Evolutionary conservation across 2,888 invertebrate species (phyloP), one percentile per base, ranked within the genome.

Genomic region (Malachius bipustulatus): DNA sequence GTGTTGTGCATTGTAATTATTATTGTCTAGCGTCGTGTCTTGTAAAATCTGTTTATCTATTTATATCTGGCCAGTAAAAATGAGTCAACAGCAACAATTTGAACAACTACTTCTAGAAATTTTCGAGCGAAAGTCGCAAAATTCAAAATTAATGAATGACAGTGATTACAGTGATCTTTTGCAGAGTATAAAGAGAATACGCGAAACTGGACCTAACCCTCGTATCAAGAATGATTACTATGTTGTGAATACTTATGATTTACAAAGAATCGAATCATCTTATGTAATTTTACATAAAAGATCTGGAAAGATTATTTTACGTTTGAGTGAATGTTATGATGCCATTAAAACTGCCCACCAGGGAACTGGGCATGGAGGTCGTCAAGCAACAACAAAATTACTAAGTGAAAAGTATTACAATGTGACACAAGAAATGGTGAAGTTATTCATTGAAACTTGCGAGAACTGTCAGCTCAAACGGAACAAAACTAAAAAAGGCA

Each of bases 261-360:
- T 19, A 19, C 24, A 19, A n/a, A 19, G 24, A 19, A 19, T 19
- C 24, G 24, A 19, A 19, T 19, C 24, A 19, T 19, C 24, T 19
- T 19, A 19, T 19, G 24, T 19, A 19, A n/a, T 19, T n/a, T 6
- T 19, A 19, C 24, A 19, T 19, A 19, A 19, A 19, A 19, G 6
- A 19, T 19, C 24, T 19, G 24, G 24, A 19, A 19, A 19, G 24
- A n/a, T 19, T 19, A 19, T 19, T 19, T 19, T 19, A 19, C 24
- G 24, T 19, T 19, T 6, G 24, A 19, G 24, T 6, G 24, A 19
- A 19, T 19, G 24, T 19, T 19, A n/a, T 19, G 24, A 19, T 19
- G 24, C 24, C 24, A 19, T 19, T 19, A n/a, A 19, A 19, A n/a
- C 24, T 19, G 24, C 24, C 24, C 24, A 19, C 24, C 24, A 19